phyloP scores from a whole-genome alignment of 2,888 invertebrate genomes.

The Alloscopus bannaensis region DNA sequence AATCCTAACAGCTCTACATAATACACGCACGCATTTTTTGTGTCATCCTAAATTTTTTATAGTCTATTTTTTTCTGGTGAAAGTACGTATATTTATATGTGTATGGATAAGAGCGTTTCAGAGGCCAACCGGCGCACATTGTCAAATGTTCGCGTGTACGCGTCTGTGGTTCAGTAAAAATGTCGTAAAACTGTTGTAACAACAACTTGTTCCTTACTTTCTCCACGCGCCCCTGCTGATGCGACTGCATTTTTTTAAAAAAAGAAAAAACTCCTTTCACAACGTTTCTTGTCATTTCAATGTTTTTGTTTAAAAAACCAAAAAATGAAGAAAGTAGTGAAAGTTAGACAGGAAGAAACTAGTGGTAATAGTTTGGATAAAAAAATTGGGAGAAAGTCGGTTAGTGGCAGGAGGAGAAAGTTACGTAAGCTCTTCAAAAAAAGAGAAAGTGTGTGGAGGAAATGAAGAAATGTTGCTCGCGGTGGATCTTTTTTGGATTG shows the following conservation, averaged over 20 bases:
- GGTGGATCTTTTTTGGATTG: conserved; percentile 41
- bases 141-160: conserved; percentile 40
- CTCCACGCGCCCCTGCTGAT: conserved; percentile 37
- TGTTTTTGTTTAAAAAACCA: conserved; percentile 7
- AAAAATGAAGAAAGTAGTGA: conserved; percentile 18
- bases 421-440: conserved; percentile 18
- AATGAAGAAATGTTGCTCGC: conserved; percentile 48
- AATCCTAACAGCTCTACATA: conserved; percentile 22
- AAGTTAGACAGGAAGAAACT: conserved; percentile 9
- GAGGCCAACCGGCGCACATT: background rate
- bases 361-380: conserved; percentile 6
- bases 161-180: conserved; percentile 33
- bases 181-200: conserved; percentile 51
- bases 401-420: conserved; percentile 24
- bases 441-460: conserved; percentile 20
- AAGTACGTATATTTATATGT: conserved; percentile 4
- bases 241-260: conserved; percentile 29
- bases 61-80: conserved; percentile 1
- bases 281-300: conserved; percentile 35
- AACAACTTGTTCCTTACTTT: conserved; percentile 32
- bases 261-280: conserved; percentile 26
- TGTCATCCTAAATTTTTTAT: background rate
- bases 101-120: too few relatives aligned
- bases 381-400: conserved; percentile 32
- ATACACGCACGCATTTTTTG: conserved; percentile 7